phyloP scores from a whole-genome alignment of 2,113 vertebrate species.

The Calyptommatus sinebrachiatus region DNA sequence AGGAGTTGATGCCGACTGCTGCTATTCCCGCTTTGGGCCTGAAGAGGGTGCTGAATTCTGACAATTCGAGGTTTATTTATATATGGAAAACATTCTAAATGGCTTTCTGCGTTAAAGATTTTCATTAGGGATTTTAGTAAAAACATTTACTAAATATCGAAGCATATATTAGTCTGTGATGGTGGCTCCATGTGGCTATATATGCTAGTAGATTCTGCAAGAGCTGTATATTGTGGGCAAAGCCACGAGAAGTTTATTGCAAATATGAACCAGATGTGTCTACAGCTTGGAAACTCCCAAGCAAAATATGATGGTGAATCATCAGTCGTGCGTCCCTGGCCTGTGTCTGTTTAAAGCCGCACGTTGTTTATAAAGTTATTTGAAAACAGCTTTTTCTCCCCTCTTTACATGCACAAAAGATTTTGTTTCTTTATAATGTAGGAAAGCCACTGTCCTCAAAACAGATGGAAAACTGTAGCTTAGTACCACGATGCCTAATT shows the following conservation, averaged over 20 bases:
- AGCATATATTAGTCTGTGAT: background rate
- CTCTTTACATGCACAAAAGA: background rate
- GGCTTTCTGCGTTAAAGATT: no score
- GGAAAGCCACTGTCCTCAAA: background rate
- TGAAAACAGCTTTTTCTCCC: background rate
- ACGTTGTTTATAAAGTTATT: background rate
- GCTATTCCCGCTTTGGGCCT: no score
- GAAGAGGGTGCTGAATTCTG: no score
- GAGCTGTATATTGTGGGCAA: background rate
- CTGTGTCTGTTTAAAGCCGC: background rate
- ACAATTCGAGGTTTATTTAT: no score
- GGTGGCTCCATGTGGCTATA: background rate
- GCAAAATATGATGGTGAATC: background rate
- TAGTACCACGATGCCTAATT: background rate
- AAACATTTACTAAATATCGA: background rate
- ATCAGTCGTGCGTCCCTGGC: background rate
- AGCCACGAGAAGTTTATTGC: background rate
- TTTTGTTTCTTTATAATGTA: background rate
- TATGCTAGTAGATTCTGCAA: background rate
- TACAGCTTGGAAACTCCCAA: background rate
- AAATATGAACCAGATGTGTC: conserved; percentile 6
- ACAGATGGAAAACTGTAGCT: background rate
- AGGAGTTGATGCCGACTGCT: no score
- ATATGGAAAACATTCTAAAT: background rate
- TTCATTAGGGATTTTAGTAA: no score